Conservation (phyloP, 2,113 vertebrate genomes). For the Melierax canorus region DNA sequence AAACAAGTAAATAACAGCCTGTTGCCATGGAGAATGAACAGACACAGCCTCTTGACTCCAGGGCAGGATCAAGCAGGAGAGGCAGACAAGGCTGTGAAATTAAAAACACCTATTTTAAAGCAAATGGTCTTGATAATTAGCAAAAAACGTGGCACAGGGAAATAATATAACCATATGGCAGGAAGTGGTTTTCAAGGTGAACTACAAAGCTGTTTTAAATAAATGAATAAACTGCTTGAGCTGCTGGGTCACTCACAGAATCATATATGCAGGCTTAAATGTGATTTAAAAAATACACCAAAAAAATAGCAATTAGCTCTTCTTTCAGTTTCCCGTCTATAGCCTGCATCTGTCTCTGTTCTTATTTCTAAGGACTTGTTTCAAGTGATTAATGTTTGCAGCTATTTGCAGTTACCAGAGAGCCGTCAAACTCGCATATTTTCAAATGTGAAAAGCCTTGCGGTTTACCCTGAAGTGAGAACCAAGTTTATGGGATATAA, state of each 20-base stretch:
- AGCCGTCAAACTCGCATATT: neutral
- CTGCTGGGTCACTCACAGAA: neutral
- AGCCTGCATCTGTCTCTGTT: neutral
- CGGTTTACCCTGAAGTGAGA: neutral
- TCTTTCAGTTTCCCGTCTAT: neutral
- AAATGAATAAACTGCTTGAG: slow-evolving; percentile 40
- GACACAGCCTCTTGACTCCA: slow-evolving; percentile 46
- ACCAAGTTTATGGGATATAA: neutral
- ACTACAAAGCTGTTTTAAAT: slow-evolving; percentile 50
- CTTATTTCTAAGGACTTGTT: neutral
- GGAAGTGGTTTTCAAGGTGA: slow-evolving; percentile 60
- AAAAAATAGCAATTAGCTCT: neutral
- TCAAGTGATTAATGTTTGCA: neutral
- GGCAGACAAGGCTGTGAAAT: slow-evolving; percentile 59
- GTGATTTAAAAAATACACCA: neutral
- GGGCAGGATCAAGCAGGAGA: slow-evolving; percentile 49
- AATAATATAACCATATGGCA: slow-evolving; percentile 40
- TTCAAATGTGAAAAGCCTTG: neutral
- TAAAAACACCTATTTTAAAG: slow-evolving; percentile 67
- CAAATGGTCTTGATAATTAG: slow-evolving; percentile 55
- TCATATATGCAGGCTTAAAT: neutral
- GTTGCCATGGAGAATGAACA: slow-evolving; percentile 72
- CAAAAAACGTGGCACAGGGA: slow-evolving; percentile 24
- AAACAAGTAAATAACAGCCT: slow-evolving; percentile 67
- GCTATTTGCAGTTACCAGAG: neutral